These are phyloP conservation scores for Lithophane leautieri DNA, from an alignment of 2,888 invertebrate species.

Conservation along the genomic window DNA sequence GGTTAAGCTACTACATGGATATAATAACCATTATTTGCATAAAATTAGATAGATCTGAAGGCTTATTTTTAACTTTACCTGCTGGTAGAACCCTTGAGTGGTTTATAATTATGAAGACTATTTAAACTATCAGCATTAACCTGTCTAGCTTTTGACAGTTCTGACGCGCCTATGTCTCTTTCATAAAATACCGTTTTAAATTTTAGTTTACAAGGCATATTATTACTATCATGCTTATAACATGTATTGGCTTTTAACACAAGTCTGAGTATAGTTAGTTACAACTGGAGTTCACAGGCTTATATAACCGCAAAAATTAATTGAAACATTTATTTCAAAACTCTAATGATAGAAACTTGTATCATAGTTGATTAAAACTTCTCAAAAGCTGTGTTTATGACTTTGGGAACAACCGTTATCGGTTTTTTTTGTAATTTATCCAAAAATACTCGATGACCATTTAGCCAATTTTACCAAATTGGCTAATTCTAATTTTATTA, in stretches of 20 bases:
- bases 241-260: not conserved
- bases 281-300: not conserved
- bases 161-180: not conserved
- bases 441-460: not conserved
- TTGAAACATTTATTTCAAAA: not conserved
- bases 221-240: not conserved
- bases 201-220: too few relatives aligned
- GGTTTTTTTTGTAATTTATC: not conserved
- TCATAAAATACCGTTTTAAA: not conserved
- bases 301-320: not conserved
- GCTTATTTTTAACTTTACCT: not conserved
- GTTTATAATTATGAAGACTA: not conserved
- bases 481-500: not conserved
- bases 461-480: not conserved
- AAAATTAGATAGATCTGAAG: not conserved
- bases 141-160: not conserved
- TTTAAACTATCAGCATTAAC: not conserved
- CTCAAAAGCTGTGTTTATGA: not conserved
- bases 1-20: not conserved
- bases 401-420: not conserved
- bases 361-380: not conserved
- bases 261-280: too few relatives aligned
- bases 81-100: not conserved
- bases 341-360: not conserved
- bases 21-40: not conserved